Evolutionary conservation across 2,113 vertebrate species (phyloP).

Genomic region (Paradoxurus hermaphroditus): DNA sequence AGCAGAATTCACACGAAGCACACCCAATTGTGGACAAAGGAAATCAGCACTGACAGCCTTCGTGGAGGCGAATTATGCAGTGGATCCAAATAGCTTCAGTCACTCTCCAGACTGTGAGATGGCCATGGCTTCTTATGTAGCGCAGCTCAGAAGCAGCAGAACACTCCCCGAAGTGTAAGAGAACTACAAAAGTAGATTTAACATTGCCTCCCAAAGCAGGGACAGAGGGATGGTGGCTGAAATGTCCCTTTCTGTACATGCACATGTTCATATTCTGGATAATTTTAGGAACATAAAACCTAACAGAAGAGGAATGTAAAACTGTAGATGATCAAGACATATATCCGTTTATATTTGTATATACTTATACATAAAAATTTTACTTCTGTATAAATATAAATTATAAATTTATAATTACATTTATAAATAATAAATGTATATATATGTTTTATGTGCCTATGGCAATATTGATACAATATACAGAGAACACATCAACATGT

Average conservation of each 20-base stretch:
- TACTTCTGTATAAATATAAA: not conserved
- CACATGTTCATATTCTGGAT: not conserved
- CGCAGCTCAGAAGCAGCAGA: not conserved
- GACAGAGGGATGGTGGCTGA: not conserved
- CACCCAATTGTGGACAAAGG: not conserved
- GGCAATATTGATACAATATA: not conserved
- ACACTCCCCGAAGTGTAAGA: not conserved
- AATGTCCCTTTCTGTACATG: not conserved
- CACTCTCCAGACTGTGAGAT: not conserved
- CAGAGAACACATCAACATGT: not conserved
- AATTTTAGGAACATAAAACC: not conserved
- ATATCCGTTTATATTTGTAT: not conserved
- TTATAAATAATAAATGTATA: not conserved
- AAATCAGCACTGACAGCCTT: not conserved
- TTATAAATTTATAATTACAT: too few relatives aligned
- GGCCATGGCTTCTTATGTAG: not conserved
- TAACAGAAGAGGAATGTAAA: not conserved
- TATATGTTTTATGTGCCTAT: not conserved
- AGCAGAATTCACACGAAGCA: constrained; percentile 2
- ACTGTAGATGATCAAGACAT: not conserved
- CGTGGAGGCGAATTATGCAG: not conserved
- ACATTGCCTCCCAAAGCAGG: not conserved
- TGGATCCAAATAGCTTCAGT: not conserved
- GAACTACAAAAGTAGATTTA: not conserved
- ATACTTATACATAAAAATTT: not conserved